A percentile compares a stretch with the other conserved stretches of the same genome.
Evolutionary conservation across 1,140 invertebrate genomes (phyloP).

Genomic region (Monochamus saltuarius): DNA sequence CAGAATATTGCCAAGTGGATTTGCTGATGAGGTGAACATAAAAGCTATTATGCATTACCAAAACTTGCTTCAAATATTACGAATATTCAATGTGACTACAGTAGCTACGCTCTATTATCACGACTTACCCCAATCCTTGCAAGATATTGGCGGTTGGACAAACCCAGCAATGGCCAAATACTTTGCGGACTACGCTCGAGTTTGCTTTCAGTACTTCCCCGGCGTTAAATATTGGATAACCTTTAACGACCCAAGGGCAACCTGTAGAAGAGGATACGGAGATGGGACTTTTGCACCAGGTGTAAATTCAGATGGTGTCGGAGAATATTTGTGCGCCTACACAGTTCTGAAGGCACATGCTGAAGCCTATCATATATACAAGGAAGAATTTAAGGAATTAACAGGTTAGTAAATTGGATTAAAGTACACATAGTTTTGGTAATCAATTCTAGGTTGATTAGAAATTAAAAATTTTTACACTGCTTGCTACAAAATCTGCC

Average conservation of each 20-base stretch:
- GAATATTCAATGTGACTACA: slow-evolving; percentile 43
- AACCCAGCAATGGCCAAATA: slow-evolving; percentile 40
- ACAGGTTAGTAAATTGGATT: no score
- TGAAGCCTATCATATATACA: slow-evolving; percentile 58
- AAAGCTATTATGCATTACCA: slow-evolving; percentile 65
- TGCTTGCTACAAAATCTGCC: no score
- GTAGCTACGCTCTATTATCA: slow-evolving; percentile 56
- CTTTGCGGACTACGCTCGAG: slow-evolving; percentile 61
- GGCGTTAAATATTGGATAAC: slow-evolving; percentile 68
- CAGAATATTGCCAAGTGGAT: not conserved
- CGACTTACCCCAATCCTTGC: slow-evolving; percentile 42
- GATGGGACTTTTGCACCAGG: not conserved
- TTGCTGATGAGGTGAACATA: slow-evolving; percentile 55
- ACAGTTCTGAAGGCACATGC: slow-evolving; percentile 57
- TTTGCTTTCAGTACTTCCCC: slow-evolving; percentile 60
- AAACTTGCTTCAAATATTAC: slow-evolving; percentile 59
- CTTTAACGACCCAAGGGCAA: slow-evolving; percentile 71
- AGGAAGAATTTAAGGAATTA: slow-evolving; percentile 49
- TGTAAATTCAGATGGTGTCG: slow-evolving; percentile 51
- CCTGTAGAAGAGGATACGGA: slow-evolving; percentile 50
- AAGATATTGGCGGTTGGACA: slow-evolving; percentile 46
- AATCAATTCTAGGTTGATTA: no score
- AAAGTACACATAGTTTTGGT: no score
- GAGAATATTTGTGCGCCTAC: slow-evolving; percentile 58
- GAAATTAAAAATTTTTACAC: no score